Evolutionary conservation across 2,113 vertebrate genomes (phyloP).

Genomic region (Elephas maximus): DNA sequence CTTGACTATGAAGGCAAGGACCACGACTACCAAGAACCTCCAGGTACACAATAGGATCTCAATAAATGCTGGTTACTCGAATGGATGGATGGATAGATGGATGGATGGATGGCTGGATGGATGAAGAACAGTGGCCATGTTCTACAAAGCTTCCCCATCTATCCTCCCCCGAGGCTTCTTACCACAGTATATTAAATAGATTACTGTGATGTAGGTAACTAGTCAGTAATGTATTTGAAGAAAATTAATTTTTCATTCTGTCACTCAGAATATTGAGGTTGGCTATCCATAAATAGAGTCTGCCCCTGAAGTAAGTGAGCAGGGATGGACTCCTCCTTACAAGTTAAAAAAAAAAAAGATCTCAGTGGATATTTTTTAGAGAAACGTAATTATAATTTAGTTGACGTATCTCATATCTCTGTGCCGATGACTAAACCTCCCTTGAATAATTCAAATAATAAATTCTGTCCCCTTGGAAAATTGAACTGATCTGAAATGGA

Average conservation of each 20-base stretch:
- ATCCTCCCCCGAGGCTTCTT: not conserved
- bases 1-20: not conserved
- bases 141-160: not conserved
- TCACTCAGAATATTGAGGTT: conserved; percentile 44
- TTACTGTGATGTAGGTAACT: conserved; percentile 68
- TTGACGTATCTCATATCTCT: conserved; percentile 78
- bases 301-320: conserved; percentile 62
- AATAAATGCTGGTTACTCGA: accelerated
- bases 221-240: conserved; percentile 72
- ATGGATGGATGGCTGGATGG: too few relatives aligned
- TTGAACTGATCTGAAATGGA: conserved; percentile 70
- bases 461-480: conserved; percentile 75
- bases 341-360: conserved; percentile 64
- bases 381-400: conserved; percentile 85
- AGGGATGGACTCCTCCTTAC: conserved; percentile 34
- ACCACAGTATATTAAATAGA: conserved; percentile 26
- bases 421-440: conserved; percentile 74
- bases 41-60: not conserved
- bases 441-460: conserved; percentile 85
- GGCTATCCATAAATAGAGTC: conserved; percentile 63
- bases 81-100: not conserved
- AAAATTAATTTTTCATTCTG: conserved; percentile 81
- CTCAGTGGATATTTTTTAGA: conserved; percentile 73
- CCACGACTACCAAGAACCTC: not conserved
- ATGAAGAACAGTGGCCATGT: not conserved